Evolutionary conservation across 2,113 vertebrate genomes (phyloP), one percentile per base, ranked within the genome.

Genomic region (Ictalurus punctatus): DNA sequence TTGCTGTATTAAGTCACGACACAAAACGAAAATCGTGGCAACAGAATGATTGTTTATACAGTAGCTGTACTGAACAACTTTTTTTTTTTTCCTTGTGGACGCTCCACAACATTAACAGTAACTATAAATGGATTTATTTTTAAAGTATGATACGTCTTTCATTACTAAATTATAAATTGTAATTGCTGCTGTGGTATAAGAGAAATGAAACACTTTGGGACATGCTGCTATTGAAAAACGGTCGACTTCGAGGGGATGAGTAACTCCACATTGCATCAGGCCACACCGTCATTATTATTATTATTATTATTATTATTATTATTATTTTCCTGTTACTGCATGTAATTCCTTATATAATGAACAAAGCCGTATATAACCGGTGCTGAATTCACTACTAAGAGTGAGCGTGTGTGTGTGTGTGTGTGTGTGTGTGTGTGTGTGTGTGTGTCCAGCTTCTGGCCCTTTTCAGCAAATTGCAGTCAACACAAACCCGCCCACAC

Each of bases 401-500:
- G 59, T n/a, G 37, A 2, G 67, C 27, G 74, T 84, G 88, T 93
- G 92, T 92, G 93, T 90, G 90, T 91, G 90, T 93, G 25, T 93
- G 92, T 93, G 91, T 83, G n/a, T 30, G 44, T 6, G 34, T 92
- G 90, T 94, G n/a, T n/a, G n/a, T n/a, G n/a, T 93, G 91, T 83
- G n/a, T 30, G 44, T 6, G 34, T 92, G 90, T 94, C 25, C 34
- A 48, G 61, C 34, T 82, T 82, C 79, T 82, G 54, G 80, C 58
- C 34, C 4, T 59, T 82, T 82, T 93, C 92, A 95, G 93, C 91
- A 93, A 94, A 94, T 94, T 94, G 91, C 91, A 95, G 92, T 94
- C 93, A 93, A 95, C 93, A 94, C 92, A 95, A 93, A 95, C 90
- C 93, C 91, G 19, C 94, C 94, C 87, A 94, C 94, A 80, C 91